A percentile compares a stretch with the other conserved stretches of the same genome.
These are phyloP conservation scores for Sturnus vulgaris DNA, from an alignment of 2,113 vertebrate genomes.

Conservation along the genomic window DNA sequence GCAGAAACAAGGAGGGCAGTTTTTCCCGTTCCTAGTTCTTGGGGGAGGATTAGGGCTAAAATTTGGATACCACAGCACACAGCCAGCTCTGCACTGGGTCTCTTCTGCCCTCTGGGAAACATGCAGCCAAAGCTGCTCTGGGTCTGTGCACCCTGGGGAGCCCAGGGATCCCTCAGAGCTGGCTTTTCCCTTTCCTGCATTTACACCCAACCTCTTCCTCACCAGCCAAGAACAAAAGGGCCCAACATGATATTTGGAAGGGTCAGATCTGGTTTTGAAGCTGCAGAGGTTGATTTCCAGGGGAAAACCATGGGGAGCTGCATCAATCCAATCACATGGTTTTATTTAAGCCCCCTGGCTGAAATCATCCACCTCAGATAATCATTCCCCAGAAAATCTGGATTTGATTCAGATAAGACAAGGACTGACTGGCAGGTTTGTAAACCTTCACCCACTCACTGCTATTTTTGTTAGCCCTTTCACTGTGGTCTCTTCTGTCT, in stretches of 20 bases:
- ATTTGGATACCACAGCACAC: neutral
- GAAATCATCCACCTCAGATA: slow-evolving; percentile 30
- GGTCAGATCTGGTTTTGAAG: neutral
- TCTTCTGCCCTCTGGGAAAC: neutral
- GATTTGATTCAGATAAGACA: slow-evolving; percentile 20
- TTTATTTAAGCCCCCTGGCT: slow-evolving; percentile 29
- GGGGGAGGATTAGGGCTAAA: neutral
- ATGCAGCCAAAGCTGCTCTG: neutral
- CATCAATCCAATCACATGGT: slow-evolving; percentile 14
- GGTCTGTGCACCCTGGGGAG: neutral
- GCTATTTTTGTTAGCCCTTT: neutral
- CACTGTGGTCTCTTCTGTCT: neutral
- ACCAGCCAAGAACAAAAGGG: neutral
- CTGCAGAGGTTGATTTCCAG: neutral
- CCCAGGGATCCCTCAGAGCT: neutral
- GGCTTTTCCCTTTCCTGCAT: neutral
- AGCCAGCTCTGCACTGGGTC: neutral
- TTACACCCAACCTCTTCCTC: neutral
- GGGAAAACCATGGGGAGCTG: neutral
- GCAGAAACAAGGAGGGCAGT: neutral
- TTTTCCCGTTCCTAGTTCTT: neutral
- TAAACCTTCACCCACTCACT: neutral
- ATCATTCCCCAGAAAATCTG: slow-evolving; percentile 3
- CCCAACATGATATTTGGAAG: neutral
- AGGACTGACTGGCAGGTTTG: neutral